Base-by-base conservation (phyloP, 2,113 vertebrate genomes). In the Mixornis gularis region DNA sequence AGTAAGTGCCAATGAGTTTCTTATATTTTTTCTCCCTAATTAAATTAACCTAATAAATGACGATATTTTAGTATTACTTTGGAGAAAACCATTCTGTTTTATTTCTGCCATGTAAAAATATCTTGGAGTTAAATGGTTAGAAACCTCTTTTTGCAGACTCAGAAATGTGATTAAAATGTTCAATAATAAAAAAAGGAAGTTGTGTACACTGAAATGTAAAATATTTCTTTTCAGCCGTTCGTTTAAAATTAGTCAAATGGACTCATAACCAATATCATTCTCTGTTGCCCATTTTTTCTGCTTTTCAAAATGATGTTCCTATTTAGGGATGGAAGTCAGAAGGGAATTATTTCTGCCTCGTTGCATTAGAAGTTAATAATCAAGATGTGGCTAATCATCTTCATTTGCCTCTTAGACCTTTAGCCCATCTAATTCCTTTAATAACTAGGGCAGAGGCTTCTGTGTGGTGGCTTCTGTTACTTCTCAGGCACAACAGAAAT, bases 1-100 rank as follows among this genome's bases (percentile, higher is more conserved):
- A 84, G 92, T 81, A 82, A 58, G 82, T 92, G 55, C 24, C 85
- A 89, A 59, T 70, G 69, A 86, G 64, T 84, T 90, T 72, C 68
- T 56, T 83, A 26, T 20, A n/a, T 72, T 73, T 74, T 90, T 93
- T 87, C 38, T 62, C 59, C 43, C 62, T 88, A 93, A 69, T 73
- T 90, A 84, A 93, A 69, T 72, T 90, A 86, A 79, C 20, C 38
- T 76, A 82, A 56, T 79, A 82, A 92, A 82, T 82, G 6, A 8
- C 46, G 65, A 60, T 64, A 41, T 87, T 94, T 92, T 81, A 58
- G 30, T 55, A 53, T 85, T 81, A 44, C 44, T 63, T 90, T 30
- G 41, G 72, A 78, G 69, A 84, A 74, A 90, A 60, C 7, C 4
- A 9, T 78, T 80, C 17, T 79, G 16, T 6, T 59, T 58, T 80